phyloP scores from a whole-genome alignment of 2,888 invertebrate genomes.

The Agonopterix heracliana region DNA sequence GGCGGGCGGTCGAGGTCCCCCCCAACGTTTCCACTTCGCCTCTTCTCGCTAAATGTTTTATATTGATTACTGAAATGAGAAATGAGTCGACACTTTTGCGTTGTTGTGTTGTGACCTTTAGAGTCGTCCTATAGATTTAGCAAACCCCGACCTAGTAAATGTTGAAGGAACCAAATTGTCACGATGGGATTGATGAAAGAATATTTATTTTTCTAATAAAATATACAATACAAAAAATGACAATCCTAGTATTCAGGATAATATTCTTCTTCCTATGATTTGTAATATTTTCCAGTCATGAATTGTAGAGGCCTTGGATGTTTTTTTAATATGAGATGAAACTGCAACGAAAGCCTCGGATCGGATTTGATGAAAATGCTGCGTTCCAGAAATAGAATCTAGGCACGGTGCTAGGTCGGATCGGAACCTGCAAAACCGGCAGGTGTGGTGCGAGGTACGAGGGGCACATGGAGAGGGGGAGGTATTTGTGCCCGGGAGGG shows the following conservation, averaged over 20 bases:
- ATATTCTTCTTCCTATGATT: too few relatives aligned
- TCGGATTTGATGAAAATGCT: not conserved
- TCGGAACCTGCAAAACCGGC: constrained; percentile 56
- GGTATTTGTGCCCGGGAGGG: constrained; percentile 17
- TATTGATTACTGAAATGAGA: constrained; percentile 32
- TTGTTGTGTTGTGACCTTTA: not conserved
- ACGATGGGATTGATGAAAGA: too few relatives aligned
- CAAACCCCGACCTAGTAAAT: too few relatives aligned
- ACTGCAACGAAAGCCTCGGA: too few relatives aligned
- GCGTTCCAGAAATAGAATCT: constrained; percentile 59
- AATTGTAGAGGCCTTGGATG: too few relatives aligned
- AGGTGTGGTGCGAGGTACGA: constrained; percentile 22
- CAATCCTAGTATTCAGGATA: too few relatives aligned
- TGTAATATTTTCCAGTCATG: too few relatives aligned
- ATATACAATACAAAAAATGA: too few relatives aligned
- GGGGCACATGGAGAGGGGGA: constrained; percentile 17
- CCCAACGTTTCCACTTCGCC: constrained; percentile 36
- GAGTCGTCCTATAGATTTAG: not conserved
- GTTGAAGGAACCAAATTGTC: too few relatives aligned
- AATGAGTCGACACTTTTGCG: constrained; percentile 11
- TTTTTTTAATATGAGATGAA: too few relatives aligned
- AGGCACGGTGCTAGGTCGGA: constrained; percentile 53
- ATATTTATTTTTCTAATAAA: too few relatives aligned
- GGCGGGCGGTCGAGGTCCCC: constrained; percentile 39
- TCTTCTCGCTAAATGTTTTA: constrained; percentile 33